These are phyloP conservation scores for Sebastes hubbsi DNA, from an alignment of 2,797 vertebrate species.

Conservation along the genomic window DNA sequence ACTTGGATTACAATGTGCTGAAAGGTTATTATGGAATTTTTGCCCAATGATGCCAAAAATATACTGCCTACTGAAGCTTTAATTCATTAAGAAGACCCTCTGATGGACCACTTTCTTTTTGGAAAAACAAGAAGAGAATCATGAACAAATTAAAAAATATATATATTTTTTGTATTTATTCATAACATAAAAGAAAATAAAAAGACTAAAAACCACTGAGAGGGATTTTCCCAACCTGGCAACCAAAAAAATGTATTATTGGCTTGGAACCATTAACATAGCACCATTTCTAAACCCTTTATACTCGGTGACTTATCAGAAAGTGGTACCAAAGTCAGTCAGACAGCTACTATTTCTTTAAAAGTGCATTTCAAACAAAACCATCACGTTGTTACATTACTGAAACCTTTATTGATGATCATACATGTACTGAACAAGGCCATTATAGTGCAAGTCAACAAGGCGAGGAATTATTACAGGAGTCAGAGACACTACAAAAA, in stretches of 20 bases:
- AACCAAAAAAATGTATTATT: fast-evolving
- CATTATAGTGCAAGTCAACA: conserved; percentile 64
- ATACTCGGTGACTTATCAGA: not conserved
- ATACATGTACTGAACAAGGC: conserved; percentile 47
- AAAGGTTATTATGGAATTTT: too few species aligned
- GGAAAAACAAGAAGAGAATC: too few species aligned
- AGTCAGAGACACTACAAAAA: conserved; percentile 29
- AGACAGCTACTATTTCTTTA: not conserved
- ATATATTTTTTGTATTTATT: too few species aligned
- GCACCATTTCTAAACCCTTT: not conserved
- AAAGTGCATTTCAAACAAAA: not conserved
- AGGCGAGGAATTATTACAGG: conserved; percentile 36
- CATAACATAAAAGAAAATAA: too few species aligned
- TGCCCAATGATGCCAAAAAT: too few species aligned
- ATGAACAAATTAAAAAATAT: too few species aligned
- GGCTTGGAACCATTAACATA: not conserved
- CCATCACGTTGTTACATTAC: not conserved
- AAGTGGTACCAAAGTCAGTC: not conserved
- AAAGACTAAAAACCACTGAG: not conserved
- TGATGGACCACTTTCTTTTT: too few species aligned
- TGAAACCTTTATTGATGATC: conserved; percentile 61
- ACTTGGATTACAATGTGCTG: too few species aligned
- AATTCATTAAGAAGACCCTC: too few species aligned
- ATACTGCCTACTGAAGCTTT: too few species aligned
- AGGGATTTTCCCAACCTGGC: not conserved